Evolutionary conservation across 2,797 vertebrate species (phyloP), one percentile per base, ranked within the genome.

Genomic region (Urosaurus nigricauda): DNA sequence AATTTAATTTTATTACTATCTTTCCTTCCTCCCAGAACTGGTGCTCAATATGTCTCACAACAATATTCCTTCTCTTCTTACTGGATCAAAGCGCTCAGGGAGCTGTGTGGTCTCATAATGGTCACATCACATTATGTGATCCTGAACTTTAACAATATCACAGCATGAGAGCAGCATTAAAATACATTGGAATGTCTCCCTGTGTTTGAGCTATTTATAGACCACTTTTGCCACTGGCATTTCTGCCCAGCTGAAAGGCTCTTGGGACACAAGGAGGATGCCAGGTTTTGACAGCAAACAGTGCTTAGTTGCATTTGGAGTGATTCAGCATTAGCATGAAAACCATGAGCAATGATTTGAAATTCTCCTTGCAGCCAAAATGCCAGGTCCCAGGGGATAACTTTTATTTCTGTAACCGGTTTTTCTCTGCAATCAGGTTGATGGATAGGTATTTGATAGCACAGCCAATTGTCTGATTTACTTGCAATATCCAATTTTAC

Each of bases 321-420:
- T 17, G 79, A 88, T 85, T 90, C 84, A 91, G 84, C 68, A 79
- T 60, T 17, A 37, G 77, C 85, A 82, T 17, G n/a, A 68, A 21
- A 78, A 9, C 1, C 26, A 79, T 81, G 91, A 63, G 84, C 83
- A 89, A 73, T 70, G 86, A 87, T 79, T 84, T 85, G n/a, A 79
- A 77, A 88, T 65, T 70, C 63, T 85, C 70, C 43, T 24, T 0
- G 0, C 56, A 60, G 74, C 56, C 71, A 51, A 58, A 56, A n/a
- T 40, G 60, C 65, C 24, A 26, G 13, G 56, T 14, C 40, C 73
- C 68, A 79, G 71, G 82, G 89, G 68, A 90, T 60, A 0, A 71
- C 43, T 53, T 5, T 79, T 40, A 58, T 75, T 79, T 91, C 32
- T 17, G 29, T 29, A 19, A 53, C 24, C 70, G 14, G 26, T 73